Base-by-base conservation (phyloP, 1,140 invertebrate genomes). In the Chionoecetes opilio region DNA sequence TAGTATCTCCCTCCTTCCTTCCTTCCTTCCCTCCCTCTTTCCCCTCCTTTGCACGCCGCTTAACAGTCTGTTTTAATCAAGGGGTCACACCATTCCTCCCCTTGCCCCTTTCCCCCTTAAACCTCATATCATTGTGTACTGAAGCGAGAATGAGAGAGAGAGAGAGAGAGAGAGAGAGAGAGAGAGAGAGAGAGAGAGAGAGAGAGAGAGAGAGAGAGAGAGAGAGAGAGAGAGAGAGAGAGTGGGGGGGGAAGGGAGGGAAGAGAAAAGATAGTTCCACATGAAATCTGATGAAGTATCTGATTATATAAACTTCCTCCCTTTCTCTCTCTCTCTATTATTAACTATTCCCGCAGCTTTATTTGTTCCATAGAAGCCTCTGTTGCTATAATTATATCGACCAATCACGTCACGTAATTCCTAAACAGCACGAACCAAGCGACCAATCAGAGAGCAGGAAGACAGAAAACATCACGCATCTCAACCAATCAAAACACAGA, bases 261-360 rank as follows among this genome's bases (percentile, higher is more conserved):
- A 53, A 26, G 34, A 26, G 32, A 31, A 34, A 17, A 91, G 90
- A 34, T 82, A 82, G 37, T 38, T 5, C 37, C 75, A 35, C 82
- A 53, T 86, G 92, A 93, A 93, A 93, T 87, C 92, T 87, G 92
- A 34, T 86, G 86, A 87, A 93, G 82, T 53, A 84, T 9, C 34
- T 93, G 92, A 93, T 86, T 93, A 31, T 86, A 29, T 41, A 34
- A 53, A 87, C 92, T 38, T 35, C 63, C 41, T 87, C 86, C 11
- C 9, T 34, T 21, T 41, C 91, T 90, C 37, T 82, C 41, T 63
- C 89, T 63, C 17, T 31, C 41, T 29, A 17, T 5, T 9, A 32
- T 75, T 75, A 75, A 75, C 53, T 75, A n/a, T 31, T 38, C 29
- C 89, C 46, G n/a, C 21, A 0, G 9, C 37, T 34, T 87, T 38